Percentiles rank a stretch among this genome's conserved stretches.
These are phyloP conservation scores for Rhizomys pruinosus DNA, from an alignment of 2,113 vertebrate genomes.

Conservation along the genomic window DNA sequence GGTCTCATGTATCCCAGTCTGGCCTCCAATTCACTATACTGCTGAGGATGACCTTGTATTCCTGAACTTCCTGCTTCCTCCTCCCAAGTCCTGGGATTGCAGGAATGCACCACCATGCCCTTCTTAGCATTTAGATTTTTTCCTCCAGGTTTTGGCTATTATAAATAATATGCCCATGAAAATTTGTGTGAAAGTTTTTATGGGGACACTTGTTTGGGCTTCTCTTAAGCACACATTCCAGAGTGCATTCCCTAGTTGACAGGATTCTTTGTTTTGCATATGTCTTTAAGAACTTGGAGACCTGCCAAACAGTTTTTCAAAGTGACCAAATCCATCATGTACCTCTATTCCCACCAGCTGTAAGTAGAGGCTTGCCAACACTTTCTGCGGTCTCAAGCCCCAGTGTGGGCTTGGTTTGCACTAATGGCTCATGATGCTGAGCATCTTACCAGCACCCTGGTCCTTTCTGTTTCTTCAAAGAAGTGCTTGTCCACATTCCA, in stretches of 20 bases:
- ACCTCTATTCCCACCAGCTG: not conserved
- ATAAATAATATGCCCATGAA: not conserved
- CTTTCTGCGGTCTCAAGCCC: not conserved
- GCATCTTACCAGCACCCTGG: not conserved
- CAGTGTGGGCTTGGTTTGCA: not conserved
- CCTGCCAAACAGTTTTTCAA: not conserved
- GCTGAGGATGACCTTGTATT: too few species aligned
- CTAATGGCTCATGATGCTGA: not conserved
- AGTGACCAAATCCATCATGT: not conserved
- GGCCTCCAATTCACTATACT: too few species aligned
- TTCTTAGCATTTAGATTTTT: not conserved
- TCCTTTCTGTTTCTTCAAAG: too few species aligned
- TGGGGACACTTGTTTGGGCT: not conserved
- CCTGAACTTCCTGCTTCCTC: too few species aligned
- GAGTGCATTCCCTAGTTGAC: not conserved
- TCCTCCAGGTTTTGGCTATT: not conserved
- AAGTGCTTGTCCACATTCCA: not conserved
- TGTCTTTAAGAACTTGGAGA: not conserved
- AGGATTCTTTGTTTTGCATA: not conserved
- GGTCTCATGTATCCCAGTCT: too few species aligned
- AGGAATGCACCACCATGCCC: not conserved
- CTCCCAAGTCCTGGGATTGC: too few species aligned
- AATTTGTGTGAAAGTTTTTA: too few species aligned
- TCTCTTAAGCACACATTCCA: not conserved
- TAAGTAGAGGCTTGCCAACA: not conserved